These are phyloP conservation scores for Pagrus major DNA, from an alignment of 2,113 vertebrate genomes.

Conservation along the genomic window DNA sequence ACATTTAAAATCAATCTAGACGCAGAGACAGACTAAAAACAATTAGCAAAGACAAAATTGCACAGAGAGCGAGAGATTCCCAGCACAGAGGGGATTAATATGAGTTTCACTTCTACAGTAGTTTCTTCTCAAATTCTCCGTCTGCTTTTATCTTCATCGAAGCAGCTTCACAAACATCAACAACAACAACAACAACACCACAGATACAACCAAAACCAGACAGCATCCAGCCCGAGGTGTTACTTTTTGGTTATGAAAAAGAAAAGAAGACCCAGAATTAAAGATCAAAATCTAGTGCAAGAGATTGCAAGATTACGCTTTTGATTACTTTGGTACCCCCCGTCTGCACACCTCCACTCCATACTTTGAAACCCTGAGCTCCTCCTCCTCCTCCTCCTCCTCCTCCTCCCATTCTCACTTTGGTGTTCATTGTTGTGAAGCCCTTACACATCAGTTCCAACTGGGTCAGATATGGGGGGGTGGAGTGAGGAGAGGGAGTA, in stretches of 20 bases:
- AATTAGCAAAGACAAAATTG: not conserved
- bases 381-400: constrained; percentile 20
- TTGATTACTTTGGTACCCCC: constrained; percentile 37
- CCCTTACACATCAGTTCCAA: constrained; percentile 59
- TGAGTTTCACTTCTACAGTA: not conserved
- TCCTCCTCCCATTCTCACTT: constrained; percentile 20
- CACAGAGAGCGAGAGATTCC: not conserved
- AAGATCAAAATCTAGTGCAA: constrained; percentile 62
- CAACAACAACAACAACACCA: not conserved
- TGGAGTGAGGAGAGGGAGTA: not conserved
- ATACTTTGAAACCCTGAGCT: constrained; percentile 39
- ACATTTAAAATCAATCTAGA: not conserved
- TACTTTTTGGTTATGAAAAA: constrained; percentile 12
- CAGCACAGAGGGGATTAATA: not conserved
- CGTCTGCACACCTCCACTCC: not conserved
- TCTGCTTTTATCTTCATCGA: constrained; percentile 25
- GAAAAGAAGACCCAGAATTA: constrained; percentile 52
- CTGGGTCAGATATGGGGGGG: constrained; percentile 45
- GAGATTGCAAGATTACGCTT: constrained; percentile 42
- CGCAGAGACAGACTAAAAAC: constrained; percentile 4
- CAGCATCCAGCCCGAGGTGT: constrained; percentile 26
- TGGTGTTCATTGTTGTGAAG: constrained; percentile 51
- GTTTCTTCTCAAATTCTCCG: constrained; percentile 1
- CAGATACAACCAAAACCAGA: constrained; percentile 9
- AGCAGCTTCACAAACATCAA: constrained; percentile 30